Base-by-base conservation (phyloP, 2,888 invertebrate genomes). In the Agonum fuliginosum region DNA sequence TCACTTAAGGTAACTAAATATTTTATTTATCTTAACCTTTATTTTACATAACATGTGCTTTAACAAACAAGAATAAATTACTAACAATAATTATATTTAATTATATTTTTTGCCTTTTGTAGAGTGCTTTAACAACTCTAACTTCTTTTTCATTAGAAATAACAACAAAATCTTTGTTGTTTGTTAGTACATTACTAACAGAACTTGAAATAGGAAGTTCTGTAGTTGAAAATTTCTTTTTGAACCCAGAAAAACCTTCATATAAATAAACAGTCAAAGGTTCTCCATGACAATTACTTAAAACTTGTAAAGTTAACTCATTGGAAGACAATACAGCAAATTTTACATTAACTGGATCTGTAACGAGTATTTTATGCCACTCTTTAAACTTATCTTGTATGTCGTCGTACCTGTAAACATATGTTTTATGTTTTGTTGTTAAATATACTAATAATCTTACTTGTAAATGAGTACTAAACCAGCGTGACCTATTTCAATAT, bases 221-320 rank as follows among this genome's bases (percentile, higher is more conserved):
- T 1, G 82, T 80, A 5, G 81, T 81, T 3, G 80, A 79, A 24
- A 83, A 80, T 80, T 82, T 82, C 76, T 81, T 79, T 54, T 74
- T 79, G 80, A 89, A 89, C 3, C 87, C 87, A 27, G 84, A 81
- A 5, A 87, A 83, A 0, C 89, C 89, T 78, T 85, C 83, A 69
- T 87, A 88, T 58, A 85, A 83, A 81, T 87, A 89, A 22, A 88
- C 83, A 4, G 84, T 81, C 17, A 89, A 81, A 1, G 88, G 84
- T 78, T 87, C 84, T 1, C 83, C 82, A 0, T 84, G 82, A 76
- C 84, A 84, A 12, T 85, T 83, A 0, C 87, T 87, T 48, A 87
- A 80, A 1, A 87, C 81, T 78, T 87, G 87, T 0, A 89, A 80
- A 12, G 89, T 81, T 22, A 89, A 82, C 81, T 89, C 89, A 8